Evolutionary conservation across 2,797 vertebrate genomes (phyloP).

Genomic region (Acanthiza pusilla): DNA sequence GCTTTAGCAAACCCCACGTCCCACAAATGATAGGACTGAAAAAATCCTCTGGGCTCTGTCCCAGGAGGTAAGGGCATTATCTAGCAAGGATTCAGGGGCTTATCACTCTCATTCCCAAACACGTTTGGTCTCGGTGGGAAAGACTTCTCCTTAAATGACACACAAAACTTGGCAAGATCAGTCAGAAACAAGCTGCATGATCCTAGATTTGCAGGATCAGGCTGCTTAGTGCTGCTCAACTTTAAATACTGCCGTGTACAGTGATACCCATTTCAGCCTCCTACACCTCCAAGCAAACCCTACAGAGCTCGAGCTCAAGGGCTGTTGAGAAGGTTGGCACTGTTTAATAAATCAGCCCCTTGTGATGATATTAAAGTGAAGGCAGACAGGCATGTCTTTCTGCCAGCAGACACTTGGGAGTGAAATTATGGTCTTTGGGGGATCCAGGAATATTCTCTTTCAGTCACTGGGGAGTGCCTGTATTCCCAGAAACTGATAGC

Average conservation of each 20-base stretch:
- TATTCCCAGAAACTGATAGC: conserved; percentile 44
- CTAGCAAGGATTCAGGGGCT: neutral
- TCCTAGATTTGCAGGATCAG: neutral
- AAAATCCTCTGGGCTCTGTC: neutral
- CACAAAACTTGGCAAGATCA: neutral
- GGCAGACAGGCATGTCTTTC: conserved; percentile 29
- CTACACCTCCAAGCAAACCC: neutral
- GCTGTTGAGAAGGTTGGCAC: neutral
- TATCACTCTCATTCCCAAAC: neutral
- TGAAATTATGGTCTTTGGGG: conserved; percentile 3
- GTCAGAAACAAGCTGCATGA: neutral
- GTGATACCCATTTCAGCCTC: neutral
- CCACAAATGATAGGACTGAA: neutral
- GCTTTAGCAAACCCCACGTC: neutral
- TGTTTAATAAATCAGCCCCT: conserved; percentile 26
- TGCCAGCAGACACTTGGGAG: conserved; percentile 3
- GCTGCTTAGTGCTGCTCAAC: neutral
- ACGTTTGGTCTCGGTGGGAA: neutral
- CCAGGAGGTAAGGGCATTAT: neutral
- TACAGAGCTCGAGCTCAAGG: neutral
- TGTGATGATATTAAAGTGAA: neutral
- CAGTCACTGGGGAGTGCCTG: conserved; percentile 22
- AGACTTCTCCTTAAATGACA: neutral
- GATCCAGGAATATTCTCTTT: conserved; percentile 51
- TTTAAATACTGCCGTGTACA: neutral